Conservation (phyloP, 2,888 invertebrate species). For the Cerastis leucographa region DNA sequence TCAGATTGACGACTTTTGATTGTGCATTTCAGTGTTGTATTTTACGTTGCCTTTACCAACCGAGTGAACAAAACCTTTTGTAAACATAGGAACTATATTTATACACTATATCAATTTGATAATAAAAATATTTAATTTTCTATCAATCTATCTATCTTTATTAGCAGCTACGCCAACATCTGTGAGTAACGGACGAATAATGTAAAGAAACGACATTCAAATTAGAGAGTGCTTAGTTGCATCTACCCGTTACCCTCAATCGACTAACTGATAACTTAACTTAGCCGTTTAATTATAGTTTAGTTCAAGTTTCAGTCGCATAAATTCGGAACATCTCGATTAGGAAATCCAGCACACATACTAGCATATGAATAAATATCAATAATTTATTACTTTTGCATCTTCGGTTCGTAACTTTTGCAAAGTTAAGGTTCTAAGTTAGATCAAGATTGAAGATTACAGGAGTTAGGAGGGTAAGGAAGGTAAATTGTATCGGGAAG, state of each 20-base stretch:
- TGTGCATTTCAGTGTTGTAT: not conserved
- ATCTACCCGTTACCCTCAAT: conserved; percentile 35
- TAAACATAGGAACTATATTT: conserved; percentile 9
- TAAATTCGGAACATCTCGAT: conserved; percentile 36
- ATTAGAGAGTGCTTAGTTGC: conserved; percentile 15
- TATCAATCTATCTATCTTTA: not conserved
- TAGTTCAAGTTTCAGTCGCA: conserved; percentile 31
- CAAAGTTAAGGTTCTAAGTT: conserved; percentile 30
- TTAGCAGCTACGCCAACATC: not conserved
- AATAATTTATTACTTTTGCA: conserved; percentile 29
- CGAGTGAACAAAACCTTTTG: not conserved
- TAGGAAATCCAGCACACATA: conserved; percentile 28
- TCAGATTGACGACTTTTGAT: not conserved
- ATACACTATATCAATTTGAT: not conserved
- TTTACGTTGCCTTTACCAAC: conserved; percentile 1
- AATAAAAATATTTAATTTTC: not conserved
- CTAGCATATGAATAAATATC: conserved; percentile 30
- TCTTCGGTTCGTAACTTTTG: conserved; percentile 24
- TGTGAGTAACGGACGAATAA: conserved; percentile 18
- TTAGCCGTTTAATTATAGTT: conserved; percentile 2
- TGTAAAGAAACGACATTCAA: conserved; percentile 12
- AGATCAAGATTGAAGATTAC: conserved; percentile 33
- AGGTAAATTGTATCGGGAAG: conserved; percentile 34
- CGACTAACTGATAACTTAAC: conserved; percentile 19
- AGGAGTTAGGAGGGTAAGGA: conserved; percentile 36